Base-by-base conservation (phyloP, 30 jellyfish, hydroid and myxozoan species). In the Aurelia sp. region DNA sequence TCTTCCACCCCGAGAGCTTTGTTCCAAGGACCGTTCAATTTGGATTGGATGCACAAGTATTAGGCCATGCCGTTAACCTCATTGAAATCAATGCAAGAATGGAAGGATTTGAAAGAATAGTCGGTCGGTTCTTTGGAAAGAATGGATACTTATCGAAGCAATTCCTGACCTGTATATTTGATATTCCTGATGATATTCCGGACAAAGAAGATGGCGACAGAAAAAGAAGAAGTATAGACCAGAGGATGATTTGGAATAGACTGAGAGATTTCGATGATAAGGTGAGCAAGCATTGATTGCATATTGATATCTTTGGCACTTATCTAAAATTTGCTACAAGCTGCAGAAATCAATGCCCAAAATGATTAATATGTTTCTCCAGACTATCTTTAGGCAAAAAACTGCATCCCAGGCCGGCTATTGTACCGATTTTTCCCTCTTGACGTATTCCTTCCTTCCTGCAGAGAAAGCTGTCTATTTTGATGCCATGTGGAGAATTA, bases 1-100 rank as follows among this genome's bases (percentile, higher is more conserved):
- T 94, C 50, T 94, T 87, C 65, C 99, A 94, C 65, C 97, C 99
- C 1, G 99, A 94, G 57, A 94, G 97, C 66, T 89, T 81, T 72
- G 75, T 94, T 3, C 99, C 99, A 4, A 76, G 99, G 11, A 66
- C 99, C 22, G 51, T 86, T 33, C 75, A 87, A 4, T 40, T 89
- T 40, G 88, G 91, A 11, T 13, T 94, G 22, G 59, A 86, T 13
- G 63, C 92, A 13, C 96, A 89, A 60, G 74, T 91, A 53, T 69
- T 94, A 37, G 99, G 99, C 57, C 85, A 63, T 62, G 82, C 99
- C 9, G 84, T 94, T 73, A 87, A 94, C 76, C 71, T 91, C 51
- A 16, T 94, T 18, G 96, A 86, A 60, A 50, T 94, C 8, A 76
- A 85, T 64, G 96, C 94, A 44, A 85, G 99, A 73, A 80, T 86